Evolutionary conservation across 2,888 invertebrate species (phyloP).

Genomic region (Ceratothoa steindachneri): DNA sequence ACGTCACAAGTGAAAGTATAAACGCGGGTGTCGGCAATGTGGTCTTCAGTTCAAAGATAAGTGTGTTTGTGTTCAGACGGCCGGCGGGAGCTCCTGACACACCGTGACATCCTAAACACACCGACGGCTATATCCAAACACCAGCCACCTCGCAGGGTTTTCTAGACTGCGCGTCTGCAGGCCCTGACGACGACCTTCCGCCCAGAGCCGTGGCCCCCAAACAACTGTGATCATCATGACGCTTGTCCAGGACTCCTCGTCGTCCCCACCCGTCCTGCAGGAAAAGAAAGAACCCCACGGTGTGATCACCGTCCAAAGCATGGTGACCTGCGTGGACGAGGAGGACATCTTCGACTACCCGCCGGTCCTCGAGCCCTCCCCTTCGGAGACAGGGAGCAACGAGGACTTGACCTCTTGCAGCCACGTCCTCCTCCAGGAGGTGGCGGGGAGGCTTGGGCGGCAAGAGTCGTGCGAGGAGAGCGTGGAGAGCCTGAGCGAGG

Average conservation of each 20-base stretch:
- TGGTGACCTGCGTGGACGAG: not conserved
- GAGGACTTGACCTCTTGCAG: not conserved
- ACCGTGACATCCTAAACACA: not conserved
- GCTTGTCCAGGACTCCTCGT: not conserved
- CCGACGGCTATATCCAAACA: not conserved
- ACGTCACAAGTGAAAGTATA: conserved; percentile 8
- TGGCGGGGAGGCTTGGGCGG: not conserved
- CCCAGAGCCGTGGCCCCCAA: too few relatives aligned
- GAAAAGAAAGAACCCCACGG: conserved; percentile 4
- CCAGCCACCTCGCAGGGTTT: not conserved
- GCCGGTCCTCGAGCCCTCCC: not conserved
- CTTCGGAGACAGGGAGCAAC: not conserved
- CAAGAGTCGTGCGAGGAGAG: conserved; percentile 1
- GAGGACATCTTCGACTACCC: not conserved
- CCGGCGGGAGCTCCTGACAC: conserved; percentile 15
- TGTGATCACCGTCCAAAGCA: not conserved
- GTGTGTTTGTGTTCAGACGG: not conserved
- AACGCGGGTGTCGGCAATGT: not conserved
- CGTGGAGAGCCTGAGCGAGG: not conserved
- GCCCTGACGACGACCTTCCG: not conserved
- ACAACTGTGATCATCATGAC: conserved; percentile 1
- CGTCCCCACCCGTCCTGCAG: not conserved
- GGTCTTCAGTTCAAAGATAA: conserved; percentile 3
- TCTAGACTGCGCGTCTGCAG: not conserved
- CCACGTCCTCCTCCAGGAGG: not conserved